phyloP scores from a whole-genome alignment of 2,797 vertebrate species.

The Serranus cabrilla region DNA sequence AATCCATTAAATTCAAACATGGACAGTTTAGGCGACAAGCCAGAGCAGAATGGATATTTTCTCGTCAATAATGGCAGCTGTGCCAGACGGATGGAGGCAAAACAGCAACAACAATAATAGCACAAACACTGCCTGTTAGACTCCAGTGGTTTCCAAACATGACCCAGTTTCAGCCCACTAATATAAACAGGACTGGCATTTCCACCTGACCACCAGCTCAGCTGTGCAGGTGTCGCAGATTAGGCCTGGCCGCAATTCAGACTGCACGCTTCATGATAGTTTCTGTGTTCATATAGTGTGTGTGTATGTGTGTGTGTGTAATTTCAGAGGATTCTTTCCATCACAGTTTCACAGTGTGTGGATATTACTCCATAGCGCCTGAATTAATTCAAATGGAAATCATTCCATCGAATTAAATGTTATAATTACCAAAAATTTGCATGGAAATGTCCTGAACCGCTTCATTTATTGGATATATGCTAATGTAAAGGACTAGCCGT shows the following conservation, averaged over 20 bases:
- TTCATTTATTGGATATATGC: background rate
- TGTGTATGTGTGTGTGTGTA: background rate
- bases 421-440: too few relatives aligned
- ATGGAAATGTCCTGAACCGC: too few relatives aligned
- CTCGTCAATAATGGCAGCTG: conserved; percentile 2
- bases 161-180: conserved; percentile 60
- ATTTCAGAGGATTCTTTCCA: background rate
- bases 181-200: conserved; percentile 60
- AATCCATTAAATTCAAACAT: conserved; percentile 12
- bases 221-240: conserved; percentile 49
- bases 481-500: background rate
- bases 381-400: conserved; percentile 15
- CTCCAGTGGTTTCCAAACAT: conserved; percentile 52
- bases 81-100: conserved; percentile 26
- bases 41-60: conserved; percentile 6
- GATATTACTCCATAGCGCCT: background rate
- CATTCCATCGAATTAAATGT: background rate
- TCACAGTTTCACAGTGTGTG: background rate
- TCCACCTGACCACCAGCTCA: conserved; percentile 45
- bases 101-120: conserved; percentile 34
- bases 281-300: conserved; percentile 18
- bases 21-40: background rate
- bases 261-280: background rate
- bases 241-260: conserved; percentile 17
- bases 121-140: conserved; percentile 30